Conservation (phyloP, 2,113 vertebrate species). For the Malurus cyaneus region DNA sequence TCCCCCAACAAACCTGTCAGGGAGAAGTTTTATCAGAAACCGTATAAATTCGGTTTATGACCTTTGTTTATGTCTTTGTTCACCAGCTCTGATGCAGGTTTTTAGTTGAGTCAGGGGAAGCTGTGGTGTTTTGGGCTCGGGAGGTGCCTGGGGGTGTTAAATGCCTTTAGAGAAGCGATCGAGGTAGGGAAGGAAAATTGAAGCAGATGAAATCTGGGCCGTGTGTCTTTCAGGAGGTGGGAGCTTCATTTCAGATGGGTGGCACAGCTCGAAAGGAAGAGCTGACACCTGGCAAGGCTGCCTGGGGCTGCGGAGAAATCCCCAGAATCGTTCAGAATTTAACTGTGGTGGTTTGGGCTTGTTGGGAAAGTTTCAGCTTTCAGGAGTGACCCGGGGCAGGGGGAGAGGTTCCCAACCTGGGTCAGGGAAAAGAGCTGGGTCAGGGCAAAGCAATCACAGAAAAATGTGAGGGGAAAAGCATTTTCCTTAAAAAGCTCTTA, state of each 20-base stretch:
- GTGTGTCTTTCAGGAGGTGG: background rate
- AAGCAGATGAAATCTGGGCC: background rate
- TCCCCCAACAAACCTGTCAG: conserved; percentile 11
- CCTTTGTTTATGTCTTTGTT: conserved; percentile 7
- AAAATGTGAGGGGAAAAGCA: background rate
- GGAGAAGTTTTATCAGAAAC: conserved; percentile 23
- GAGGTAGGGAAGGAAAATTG: background rate
- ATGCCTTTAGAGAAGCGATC: background rate
- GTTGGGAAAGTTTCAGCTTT: background rate
- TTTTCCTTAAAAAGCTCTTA: background rate
- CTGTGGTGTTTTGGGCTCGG: background rate
- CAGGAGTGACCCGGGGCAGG: background rate
- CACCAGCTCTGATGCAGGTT: background rate
- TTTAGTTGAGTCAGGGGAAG: background rate
- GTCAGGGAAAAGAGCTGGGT: background rate
- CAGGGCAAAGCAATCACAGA: background rate
- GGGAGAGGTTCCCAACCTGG: background rate
- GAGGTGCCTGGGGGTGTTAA: background rate
- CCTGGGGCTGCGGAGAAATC: background rate
- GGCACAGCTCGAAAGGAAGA: background rate
- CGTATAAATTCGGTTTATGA: conserved; percentile 30
- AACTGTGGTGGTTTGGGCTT: background rate
- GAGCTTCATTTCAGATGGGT: background rate
- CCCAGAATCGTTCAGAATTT: background rate
- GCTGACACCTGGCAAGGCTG: background rate